Base-by-base conservation (phyloP, 2,888 invertebrate genomes). In the Drosophila austrosaltans region DNA sequence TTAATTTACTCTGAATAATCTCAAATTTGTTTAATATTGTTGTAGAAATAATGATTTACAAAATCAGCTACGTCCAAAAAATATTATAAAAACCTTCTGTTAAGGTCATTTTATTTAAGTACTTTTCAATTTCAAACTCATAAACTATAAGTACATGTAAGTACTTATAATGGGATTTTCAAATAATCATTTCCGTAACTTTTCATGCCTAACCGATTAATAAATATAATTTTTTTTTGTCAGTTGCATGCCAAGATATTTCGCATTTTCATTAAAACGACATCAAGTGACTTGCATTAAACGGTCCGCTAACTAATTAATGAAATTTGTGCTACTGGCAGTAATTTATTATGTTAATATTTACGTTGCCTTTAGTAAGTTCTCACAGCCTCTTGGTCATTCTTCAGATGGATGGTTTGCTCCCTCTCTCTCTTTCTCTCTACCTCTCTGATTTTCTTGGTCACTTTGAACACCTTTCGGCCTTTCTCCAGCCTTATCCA, bases 321-420 rank as follows among this genome's bases (percentile, higher is more conserved):
- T 68, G 36, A 28, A 16, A 40, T 25, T 28, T 56, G 39, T 22
- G 40, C 61, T 40, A 16, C 10, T 39, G 32, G 57, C 10, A 28
- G 66, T 59, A 64, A 75, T 79, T 82, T 70, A 67, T 80, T 66
- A 63, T 62, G 44, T 54, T 67, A 10, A 44, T 25, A 53, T 25
- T 60, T 36, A 56, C 61, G 65, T 59, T 36, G 53, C n/a, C 61
- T 36, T 36, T 39, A 56, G 68, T 48, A 10, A 1, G 12, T 78
- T 81, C 80, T 74, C 80, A 83, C 78, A 79, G 79, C 61, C 81
- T 75, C 66, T 70, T 59, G 54, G 60, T 63, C 66, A 65, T 57
- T 57, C 57, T 39, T 16, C 10, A 48, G 44, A 22, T 44, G 44
- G 44, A n/a, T 16, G 42, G 16, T 42, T 10, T 42, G 28, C 16